Conservation (phyloP, 2,113 vertebrate genomes). For the Ophthalmolycus amberensis region DNA sequence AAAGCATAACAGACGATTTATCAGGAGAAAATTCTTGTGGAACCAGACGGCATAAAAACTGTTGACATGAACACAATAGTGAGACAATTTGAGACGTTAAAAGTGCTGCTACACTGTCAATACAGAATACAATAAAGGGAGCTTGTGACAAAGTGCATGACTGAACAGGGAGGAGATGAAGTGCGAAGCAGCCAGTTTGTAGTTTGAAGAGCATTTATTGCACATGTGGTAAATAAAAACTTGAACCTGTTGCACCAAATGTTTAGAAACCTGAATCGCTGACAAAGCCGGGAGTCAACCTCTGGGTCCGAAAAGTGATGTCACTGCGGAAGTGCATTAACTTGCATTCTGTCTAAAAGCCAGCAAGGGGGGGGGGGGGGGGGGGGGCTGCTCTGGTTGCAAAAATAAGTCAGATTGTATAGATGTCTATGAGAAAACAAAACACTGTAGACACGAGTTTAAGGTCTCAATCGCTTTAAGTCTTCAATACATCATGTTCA, state of each 20-base stretch:
- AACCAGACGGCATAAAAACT: background rate
- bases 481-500: background rate
- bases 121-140: background rate
- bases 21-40: no score
- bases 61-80: background rate
- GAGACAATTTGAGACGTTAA: background rate
- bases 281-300: background rate
- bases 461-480: background rate
- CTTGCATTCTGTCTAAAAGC: no score
- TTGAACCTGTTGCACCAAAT: conserved; percentile 4
- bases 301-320: background rate
- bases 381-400: no score
- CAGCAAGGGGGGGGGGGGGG: no score
- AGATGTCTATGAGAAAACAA: no score
- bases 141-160: background rate
- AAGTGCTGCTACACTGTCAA: background rate
- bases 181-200: background rate
- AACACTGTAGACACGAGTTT: background rate
- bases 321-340: background rate
- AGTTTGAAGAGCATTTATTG: background rate
- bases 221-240: background rate
- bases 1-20: background rate
- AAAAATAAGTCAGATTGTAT: background rate
- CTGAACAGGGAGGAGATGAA: background rate
- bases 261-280: background rate